Evolutionary conservation across 2,797 vertebrate species (phyloP).

Genomic region (Scyliorhinus canicula): DNA sequence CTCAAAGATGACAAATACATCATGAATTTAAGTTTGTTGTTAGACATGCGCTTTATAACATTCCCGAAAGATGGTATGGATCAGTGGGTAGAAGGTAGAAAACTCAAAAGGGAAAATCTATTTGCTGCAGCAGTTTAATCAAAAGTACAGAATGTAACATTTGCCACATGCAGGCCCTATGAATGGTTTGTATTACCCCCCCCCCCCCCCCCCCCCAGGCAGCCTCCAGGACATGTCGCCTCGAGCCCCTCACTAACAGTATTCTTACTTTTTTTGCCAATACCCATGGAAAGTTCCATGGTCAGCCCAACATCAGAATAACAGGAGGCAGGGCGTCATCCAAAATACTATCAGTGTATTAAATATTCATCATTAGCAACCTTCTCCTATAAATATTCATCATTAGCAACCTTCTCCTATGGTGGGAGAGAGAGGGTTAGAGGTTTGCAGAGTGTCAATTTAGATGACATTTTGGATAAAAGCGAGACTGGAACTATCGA

Average conservation of each 20-base stretch:
- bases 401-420: not conserved
- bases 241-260: not conserved
- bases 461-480: not conserved
- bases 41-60: not conserved
- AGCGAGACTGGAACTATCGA: not conserved
- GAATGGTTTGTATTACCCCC: too few relatives aligned
- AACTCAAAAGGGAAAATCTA: not conserved
- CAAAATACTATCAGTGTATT: not conserved
- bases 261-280: not conserved
- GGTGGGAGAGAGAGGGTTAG: too few relatives aligned
- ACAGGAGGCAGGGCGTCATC: not conserved
- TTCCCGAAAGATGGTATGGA: not conserved
- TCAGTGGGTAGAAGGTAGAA: slow-evolving; percentile 2
- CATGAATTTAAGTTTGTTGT: slow-evolving; percentile 23
- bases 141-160: not conserved
- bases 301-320: not conserved
- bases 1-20: slow-evolving; percentile 17
- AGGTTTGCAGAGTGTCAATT: not conserved
- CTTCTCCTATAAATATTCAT: too few relatives aligned
- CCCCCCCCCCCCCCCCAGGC: too few relatives aligned
- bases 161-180: too few relatives aligned
- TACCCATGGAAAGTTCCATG: not conserved
- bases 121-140: not conserved
- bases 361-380: not conserved
- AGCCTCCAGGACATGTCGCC: not conserved